Percentiles rank a stretch among this genome's conserved stretches.
Conservation (phyloP, 2,797 vertebrate species). For the Podarcis siculus region DNA sequence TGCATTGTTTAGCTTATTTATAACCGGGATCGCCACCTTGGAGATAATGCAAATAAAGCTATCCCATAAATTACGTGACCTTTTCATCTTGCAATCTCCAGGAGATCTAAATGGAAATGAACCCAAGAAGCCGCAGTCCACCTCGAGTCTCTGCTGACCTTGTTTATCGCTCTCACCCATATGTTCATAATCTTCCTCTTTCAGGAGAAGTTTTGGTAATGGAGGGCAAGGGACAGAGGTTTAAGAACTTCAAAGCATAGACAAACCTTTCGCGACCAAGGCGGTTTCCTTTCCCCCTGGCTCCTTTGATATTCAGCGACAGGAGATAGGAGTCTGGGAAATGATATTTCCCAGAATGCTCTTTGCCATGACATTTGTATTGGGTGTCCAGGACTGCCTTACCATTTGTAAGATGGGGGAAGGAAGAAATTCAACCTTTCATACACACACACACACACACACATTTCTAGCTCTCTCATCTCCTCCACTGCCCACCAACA, state of each 20-base stretch:
- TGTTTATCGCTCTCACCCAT: constrained; percentile 22
- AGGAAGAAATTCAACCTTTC: neutral
- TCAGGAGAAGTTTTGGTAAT: neutral
- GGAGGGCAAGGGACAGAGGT: neutral
- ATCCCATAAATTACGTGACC: constrained; percentile 12
- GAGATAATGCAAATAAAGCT: constrained; percentile 6
- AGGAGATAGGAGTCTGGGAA: neutral
- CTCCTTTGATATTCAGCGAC: neutral
- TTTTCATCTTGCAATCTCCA: constrained; percentile 24
- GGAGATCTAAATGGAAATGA: neutral
- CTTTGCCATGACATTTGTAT: neutral
- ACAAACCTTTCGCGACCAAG: neutral
- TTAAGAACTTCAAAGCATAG: neutral
- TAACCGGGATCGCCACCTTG: neutral
- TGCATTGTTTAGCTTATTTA: constrained; percentile 23
- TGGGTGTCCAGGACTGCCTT: neutral
- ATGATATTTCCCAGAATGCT: neutral
- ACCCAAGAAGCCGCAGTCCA: neutral
- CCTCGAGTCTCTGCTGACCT: neutral
- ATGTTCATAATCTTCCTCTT: constrained; percentile 5
- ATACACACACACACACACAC: neutral
- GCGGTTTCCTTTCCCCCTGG: neutral
- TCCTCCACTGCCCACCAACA: neutral
- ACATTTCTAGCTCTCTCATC: too few species aligned
- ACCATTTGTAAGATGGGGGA: neutral